Conservation (phyloP, 2,113 vertebrate genomes). For the Engystomops pustulosus region DNA sequence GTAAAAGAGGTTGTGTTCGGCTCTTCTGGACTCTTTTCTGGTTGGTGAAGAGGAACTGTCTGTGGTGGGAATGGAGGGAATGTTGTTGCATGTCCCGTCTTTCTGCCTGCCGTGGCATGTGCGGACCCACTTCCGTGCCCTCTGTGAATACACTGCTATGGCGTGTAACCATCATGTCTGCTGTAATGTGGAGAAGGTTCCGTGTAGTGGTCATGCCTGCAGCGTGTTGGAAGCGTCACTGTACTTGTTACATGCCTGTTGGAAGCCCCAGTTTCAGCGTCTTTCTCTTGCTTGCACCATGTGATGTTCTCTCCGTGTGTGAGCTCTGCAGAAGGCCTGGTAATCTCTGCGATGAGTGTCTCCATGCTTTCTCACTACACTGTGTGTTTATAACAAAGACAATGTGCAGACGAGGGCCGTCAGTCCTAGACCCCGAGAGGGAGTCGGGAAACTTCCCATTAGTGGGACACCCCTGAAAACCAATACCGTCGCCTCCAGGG, state of each 20-base stretch:
- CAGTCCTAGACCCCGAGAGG: slow-evolving; percentile 68
- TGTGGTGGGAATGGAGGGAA: slow-evolving; percentile 73
- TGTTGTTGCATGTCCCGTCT: slow-evolving; percentile 54
- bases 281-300: slow-evolving; percentile 74
- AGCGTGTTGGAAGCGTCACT: slow-evolving; percentile 34
- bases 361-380: slow-evolving; percentile 73
- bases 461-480: slow-evolving; percentile 28
- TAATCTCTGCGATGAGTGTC: slow-evolving; percentile 70
- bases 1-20: slow-evolving; percentile 69
- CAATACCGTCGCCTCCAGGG: slow-evolving; percentile 60
- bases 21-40: slow-evolving; percentile 64
- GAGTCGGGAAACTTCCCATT: slow-evolving; percentile 66
- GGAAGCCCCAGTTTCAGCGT: slow-evolving; percentile 67
- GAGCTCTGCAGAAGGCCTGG: slow-evolving; percentile 74
- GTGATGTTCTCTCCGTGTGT: slow-evolving; percentile 77
- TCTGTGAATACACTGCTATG: slow-evolving; percentile 44
- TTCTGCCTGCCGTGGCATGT: slow-evolving; percentile 48
- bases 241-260: slow-evolving; percentile 58
- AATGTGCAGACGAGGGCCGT: slow-evolving; percentile 72
- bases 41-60: slow-evolving; percentile 61
- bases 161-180: slow-evolving; percentile 62
- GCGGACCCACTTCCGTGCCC: slow-evolving; percentile 54
- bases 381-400: slow-evolving; percentile 71
- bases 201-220: slow-evolving; percentile 69
- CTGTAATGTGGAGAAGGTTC: slow-evolving; percentile 68